Conservation (phyloP, 2,888 invertebrate species). For the Selenia dentaria region DNA sequence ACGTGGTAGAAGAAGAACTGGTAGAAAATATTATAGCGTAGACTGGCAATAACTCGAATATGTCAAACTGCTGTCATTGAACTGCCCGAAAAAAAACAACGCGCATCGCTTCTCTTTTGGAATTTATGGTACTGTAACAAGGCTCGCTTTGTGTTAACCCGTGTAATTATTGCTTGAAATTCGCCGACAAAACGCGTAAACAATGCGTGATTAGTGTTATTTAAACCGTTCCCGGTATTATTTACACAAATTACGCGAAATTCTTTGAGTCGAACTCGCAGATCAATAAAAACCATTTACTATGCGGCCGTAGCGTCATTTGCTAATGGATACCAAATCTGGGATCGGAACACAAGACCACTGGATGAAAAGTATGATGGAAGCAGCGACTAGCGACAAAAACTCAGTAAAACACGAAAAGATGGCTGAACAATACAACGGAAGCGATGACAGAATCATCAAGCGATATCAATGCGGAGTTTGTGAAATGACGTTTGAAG, state of each 20-base stretch:
- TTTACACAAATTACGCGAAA: conserved; percentile 41
- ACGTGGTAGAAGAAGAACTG: too few relatives aligned
- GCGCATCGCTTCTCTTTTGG: conserved; percentile 84
- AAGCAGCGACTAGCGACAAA: conserved; percentile 74
- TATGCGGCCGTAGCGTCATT: conserved; percentile 54
- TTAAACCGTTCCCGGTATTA: conserved; percentile 36
- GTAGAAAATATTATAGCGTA: too few relatives aligned
- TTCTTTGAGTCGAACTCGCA: conserved; percentile 44
- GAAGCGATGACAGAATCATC: conserved; percentile 66
- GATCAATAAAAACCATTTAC: conserved; percentile 65
- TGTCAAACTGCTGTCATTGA: conserved; percentile 77
- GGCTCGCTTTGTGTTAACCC: conserved; percentile 81
- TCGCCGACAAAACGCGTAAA: conserved; percentile 69
- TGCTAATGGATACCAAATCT: conserved; percentile 74
- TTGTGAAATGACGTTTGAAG: conserved; percentile 74
- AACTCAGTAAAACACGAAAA: conserved; percentile 76
- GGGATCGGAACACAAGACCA: conserved; percentile 73
- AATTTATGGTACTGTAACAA: conserved; percentile 84
- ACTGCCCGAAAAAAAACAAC: conserved; percentile 74
- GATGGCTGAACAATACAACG: conserved; percentile 72
- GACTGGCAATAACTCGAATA: conserved; percentile 50
- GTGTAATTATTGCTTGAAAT: conserved; percentile 60
- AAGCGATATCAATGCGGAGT: conserved; percentile 73
- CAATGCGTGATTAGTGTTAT: conserved; percentile 64
- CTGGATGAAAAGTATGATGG: conserved; percentile 82